These are phyloP conservation scores for Odontomachus brunneus DNA, from an alignment of 1,140 invertebrate species.

Conservation along the genomic window DNA sequence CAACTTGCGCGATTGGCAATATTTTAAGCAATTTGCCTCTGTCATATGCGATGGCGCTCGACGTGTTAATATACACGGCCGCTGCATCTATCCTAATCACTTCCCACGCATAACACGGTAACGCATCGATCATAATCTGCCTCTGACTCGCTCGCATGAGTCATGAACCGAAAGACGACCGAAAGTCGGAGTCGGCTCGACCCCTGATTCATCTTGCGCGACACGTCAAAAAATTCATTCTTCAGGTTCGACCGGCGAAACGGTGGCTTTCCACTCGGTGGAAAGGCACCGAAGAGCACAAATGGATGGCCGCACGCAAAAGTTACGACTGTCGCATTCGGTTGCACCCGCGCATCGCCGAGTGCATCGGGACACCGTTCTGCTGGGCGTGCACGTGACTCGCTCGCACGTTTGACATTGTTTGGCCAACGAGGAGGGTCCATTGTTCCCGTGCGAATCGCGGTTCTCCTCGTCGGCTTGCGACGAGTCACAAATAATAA, in stretches of 20 bases:
- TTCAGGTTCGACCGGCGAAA: constrained; percentile 49
- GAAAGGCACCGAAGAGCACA: background rate
- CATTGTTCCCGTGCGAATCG: constrained; percentile 78
- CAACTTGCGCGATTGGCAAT: too few species aligned
- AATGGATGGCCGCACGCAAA: constrained; percentile 73
- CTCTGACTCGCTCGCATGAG: constrained; percentile 2
- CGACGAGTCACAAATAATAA: constrained; percentile 65
- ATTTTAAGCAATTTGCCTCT: too few species aligned
- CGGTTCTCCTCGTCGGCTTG: background rate
- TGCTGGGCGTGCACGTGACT: constrained; percentile 68
- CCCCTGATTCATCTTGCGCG: constrained; percentile 42
- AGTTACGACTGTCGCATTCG: constrained; percentile 78
- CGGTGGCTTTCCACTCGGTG: background rate
- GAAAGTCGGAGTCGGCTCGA: background rate
- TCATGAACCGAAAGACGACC: constrained; percentile 25
- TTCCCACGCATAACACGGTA: background rate
- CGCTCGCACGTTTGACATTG: constrained; percentile 77
- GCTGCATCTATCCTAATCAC: constrained; percentile 27
- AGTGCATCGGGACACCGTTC: constrained; percentile 21
- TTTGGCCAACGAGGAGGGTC: constrained; percentile 70
- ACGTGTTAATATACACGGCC: background rate
- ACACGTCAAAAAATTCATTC: constrained; percentile 56
- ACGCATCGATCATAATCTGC: constrained; percentile 50
- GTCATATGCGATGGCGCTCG: too few species aligned
- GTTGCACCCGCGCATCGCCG: constrained; percentile 57